Base-by-base conservation (phyloP, 2,113 vertebrate species). In the Amphiprion ocellaris region DNA sequence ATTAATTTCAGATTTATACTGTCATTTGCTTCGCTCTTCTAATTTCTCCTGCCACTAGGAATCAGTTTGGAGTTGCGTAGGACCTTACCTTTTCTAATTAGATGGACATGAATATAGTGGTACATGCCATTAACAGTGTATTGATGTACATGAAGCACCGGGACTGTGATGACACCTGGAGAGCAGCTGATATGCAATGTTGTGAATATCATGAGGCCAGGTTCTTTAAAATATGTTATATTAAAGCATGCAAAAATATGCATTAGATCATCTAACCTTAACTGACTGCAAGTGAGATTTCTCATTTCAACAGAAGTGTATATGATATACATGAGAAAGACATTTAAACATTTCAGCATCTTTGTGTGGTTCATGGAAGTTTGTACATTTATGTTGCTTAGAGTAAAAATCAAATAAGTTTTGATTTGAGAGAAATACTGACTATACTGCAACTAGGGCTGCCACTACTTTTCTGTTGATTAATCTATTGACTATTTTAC, bases 1-100 rank as follows among this genome's bases (percentile, higher is more conserved):
- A 94, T 94, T 94, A 88, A 95, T 93, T 94, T 93, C 83, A 79
- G 81, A 92, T 90, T 87, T 84, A 85, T 87, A 23, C 77, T 85
- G 74, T 82, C 72, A 78, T 91, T 87, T 88, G 66, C 77, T 80
- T 89, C 71, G 74, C 71, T 78, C 28, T 21, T 92, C 78, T 89
- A 73, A 89, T 92, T 89, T 84, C 82, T 89, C 78, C 59, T 66
- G 76, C 86, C 77, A 71, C 64, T 14, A 77, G 64, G 66, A 86
- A 88, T 87, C 54, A 52, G 69, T 83, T 89, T 85, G 69, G 59
- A 84, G 68, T 82, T 86, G 26, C 77, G 65, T 65, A 39, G 65
- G 84, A 90, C 84, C 88, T 87, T 63, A 91, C 90, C 81, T 90
- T 90, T 91, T 94, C 88, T 87, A 92, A 91, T 93, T 89, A 90